These are phyloP conservation scores for Myopa tessellatipennis DNA, from an alignment of 2,888 invertebrate species.

Conservation along the genomic window DNA sequence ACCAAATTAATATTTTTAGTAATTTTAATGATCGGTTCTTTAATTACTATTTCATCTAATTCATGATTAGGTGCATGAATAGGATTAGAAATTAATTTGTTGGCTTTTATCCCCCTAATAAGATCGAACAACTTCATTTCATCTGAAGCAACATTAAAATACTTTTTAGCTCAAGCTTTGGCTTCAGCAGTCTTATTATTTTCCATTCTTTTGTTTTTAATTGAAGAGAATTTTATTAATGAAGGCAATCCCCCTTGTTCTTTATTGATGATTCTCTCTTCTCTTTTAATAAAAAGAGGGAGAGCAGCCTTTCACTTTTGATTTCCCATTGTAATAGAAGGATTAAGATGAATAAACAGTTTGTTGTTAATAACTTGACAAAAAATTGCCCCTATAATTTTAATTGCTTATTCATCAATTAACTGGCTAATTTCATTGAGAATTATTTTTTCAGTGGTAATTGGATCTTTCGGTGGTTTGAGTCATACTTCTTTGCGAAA, in stretches of 20 bases:
- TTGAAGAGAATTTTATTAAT: constrained; percentile 61
- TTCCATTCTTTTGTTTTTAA: constrained; percentile 68
- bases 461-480: too few species aligned
- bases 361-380: constrained; percentile 74
- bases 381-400: constrained; percentile 74
- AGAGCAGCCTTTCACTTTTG: constrained; percentile 73
- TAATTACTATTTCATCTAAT: constrained; percentile 70
- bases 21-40: constrained; percentile 68
- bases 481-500: constrained; percentile 63
- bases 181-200: constrained; percentile 67
- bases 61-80: constrained; percentile 71
- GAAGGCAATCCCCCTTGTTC: neutral
- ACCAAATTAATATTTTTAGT: constrained; percentile 71
- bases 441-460: too few species aligned
- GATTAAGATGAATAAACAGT: constrained; percentile 71
- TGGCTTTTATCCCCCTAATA: constrained; percentile 74
- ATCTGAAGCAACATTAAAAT: constrained; percentile 73
- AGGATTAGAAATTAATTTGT: constrained; percentile 74
- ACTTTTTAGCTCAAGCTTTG: constrained; percentile 73
- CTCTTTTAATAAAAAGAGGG: constrained; percentile 71
- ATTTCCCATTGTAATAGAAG: constrained; percentile 73
- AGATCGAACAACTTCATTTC: constrained; percentile 69
- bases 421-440: constrained; percentile 65
- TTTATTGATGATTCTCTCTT: constrained; percentile 66
- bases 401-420: constrained; percentile 71